Conservation (phyloP, 2,797 vertebrate genomes). For the Spinibarbus caldwelli region DNA sequence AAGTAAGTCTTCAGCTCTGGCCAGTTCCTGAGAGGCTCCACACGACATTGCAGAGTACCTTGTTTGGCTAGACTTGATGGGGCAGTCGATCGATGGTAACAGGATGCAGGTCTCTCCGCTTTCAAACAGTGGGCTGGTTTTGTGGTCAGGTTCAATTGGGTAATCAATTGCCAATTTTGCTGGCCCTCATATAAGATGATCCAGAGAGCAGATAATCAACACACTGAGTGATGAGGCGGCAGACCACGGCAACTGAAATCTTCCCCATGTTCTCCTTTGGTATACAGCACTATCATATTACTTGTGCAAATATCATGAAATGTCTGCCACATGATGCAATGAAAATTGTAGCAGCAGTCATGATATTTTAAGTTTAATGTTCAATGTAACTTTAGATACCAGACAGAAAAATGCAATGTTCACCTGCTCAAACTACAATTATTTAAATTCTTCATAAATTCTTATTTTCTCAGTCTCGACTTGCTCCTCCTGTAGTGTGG, state of each 20-base stretch:
- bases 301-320: slow-evolving; percentile 21
- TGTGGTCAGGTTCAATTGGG: slow-evolving; percentile 61
- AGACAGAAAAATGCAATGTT: neutral
- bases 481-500: neutral
- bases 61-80: slow-evolving; percentile 43
- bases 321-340: neutral
- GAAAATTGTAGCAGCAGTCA: neutral
- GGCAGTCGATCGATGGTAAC: slow-evolving; percentile 57
- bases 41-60: slow-evolving; percentile 9
- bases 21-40: slow-evolving; percentile 42
- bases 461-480: neutral
- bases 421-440: neutral
- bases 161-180: slow-evolving; percentile 63
- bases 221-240: slow-evolving; percentile 38
- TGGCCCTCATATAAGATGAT: slow-evolving; percentile 54
- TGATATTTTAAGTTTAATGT: neutral
- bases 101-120: slow-evolving; percentile 58
- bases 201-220: slow-evolving; percentile 54
- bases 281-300: neutral
- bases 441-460: neutral
- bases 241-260: slow-evolving; percentile 16
- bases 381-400: neutral
- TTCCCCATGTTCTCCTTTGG: neutral
- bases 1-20: slow-evolving; percentile 28
- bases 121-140: slow-evolving; percentile 55